These are phyloP conservation scores for Synanthedon myopaeformis DNA, from an alignment of 2,888 invertebrate species.

Conservation along the genomic window DNA sequence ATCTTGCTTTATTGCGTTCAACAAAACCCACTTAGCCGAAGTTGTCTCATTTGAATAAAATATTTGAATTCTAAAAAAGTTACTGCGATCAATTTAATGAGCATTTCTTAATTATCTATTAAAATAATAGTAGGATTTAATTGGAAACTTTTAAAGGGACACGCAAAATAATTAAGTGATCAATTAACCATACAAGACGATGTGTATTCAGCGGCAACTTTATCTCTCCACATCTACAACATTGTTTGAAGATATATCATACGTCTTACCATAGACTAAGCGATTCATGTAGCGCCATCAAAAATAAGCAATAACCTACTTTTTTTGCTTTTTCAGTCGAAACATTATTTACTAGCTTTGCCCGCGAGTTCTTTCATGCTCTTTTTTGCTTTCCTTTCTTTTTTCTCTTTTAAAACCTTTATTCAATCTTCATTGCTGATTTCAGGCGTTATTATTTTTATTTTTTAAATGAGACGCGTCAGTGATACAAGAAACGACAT, in stretches of 20 bases:
- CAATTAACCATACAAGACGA: conserved; percentile 57
- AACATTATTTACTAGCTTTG: too few species aligned
- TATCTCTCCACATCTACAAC: conserved; percentile 44
- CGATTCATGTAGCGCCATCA: too few species aligned
- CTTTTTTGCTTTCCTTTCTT: too few species aligned
- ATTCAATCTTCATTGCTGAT: too few species aligned
- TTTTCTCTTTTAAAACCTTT: too few species aligned
- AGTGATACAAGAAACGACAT: too few species aligned
- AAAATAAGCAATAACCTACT: too few species aligned
- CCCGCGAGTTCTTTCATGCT: too few species aligned
- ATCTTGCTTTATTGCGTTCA: conserved; percentile 39
- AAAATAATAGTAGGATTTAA: conserved; percentile 59
- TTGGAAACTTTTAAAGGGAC: conserved; percentile 56
- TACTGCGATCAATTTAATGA: conserved; percentile 56
- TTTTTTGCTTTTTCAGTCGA: too few species aligned
- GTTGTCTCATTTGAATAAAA: conserved; percentile 63
- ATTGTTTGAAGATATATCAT: conserved; percentile 33
- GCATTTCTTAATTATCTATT: conserved; percentile 65
- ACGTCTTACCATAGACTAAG: conserved; percentile 4
- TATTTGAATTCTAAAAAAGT: conserved; percentile 48
- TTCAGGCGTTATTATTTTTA: too few species aligned
- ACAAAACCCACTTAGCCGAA: conserved; percentile 50
- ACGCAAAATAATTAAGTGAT: conserved; percentile 66
- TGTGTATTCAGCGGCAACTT: conserved; percentile 36
- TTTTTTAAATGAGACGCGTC: too few species aligned